A percentile compares a stretch with the other conserved stretches of the same genome.
Evolutionary conservation across 2,888 invertebrate genomes (phyloP).

Genomic region (Ichneumon xanthorius): DNA sequence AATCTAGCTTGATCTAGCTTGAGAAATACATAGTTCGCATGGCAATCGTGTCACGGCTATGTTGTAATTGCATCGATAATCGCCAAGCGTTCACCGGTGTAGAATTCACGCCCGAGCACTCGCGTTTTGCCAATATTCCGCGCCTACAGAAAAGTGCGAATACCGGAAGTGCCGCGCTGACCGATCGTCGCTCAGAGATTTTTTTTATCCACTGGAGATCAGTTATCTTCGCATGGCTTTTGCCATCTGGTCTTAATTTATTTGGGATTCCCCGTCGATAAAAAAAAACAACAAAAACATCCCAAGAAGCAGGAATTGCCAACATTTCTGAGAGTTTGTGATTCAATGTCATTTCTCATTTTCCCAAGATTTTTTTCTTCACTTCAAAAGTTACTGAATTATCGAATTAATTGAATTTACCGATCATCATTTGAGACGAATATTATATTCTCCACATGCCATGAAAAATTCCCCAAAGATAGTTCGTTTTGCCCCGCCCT

Average conservation of each 20-base stretch:
- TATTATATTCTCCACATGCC: no score
- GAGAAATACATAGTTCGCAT: constrained; percentile 36
- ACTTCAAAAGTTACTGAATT: neutral
- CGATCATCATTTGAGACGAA: no score
- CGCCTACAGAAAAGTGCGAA: constrained; percentile 44
- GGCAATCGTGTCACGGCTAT: constrained; percentile 58
- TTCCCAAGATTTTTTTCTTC: neutral
- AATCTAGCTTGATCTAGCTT: neutral
- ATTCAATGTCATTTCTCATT: neutral
- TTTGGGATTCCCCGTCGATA: neutral
- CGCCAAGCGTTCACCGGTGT: constrained; percentile 21
- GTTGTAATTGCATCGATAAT: constrained; percentile 54
- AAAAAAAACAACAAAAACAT: neutral
- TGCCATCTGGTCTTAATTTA: neutral
- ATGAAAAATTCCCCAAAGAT: no score
- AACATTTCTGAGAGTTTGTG: neutral
- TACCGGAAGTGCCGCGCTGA: constrained; percentile 59
- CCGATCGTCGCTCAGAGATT: neutral
- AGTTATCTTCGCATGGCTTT: neutral
- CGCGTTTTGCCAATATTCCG: constrained; percentile 18
- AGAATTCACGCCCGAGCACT: constrained; percentile 35
- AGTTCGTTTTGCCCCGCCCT: neutral
- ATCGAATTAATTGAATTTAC: neutral
- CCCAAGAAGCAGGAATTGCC: neutral
- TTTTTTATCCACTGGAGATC: neutral